These are phyloP conservation scores for Sebastes steindachneri DNA, from an alignment of 2,797 vertebrate species.

Conservation along the genomic window DNA sequence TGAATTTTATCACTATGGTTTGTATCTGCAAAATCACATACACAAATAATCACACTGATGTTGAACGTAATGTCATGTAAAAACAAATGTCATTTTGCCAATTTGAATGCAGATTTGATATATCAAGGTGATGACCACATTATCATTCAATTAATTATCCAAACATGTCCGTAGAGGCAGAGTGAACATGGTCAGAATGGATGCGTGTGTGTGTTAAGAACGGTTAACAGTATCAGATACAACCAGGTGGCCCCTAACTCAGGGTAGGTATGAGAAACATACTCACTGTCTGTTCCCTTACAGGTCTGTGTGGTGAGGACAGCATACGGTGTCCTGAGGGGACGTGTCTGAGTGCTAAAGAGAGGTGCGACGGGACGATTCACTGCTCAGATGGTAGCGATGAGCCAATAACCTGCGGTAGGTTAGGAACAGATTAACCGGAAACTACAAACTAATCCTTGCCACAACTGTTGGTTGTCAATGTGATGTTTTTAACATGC, in stretches of 20 bases:
- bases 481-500: too few relatives aligned
- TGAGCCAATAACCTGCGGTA: conserved; percentile 85
- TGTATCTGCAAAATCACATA: not conserved
- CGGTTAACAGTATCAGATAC: not conserved
- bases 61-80: too few relatives aligned
- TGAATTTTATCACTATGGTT: not conserved
- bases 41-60: too few relatives aligned
- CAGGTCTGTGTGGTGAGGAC: conserved; percentile 66
- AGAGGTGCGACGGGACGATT: conserved; percentile 83
- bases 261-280: not conserved
- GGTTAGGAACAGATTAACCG: rapidly evolving
- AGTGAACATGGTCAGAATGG: too few relatives aligned
- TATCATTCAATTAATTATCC: not conserved
- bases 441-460: not conserved
- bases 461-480: not conserved
- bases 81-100: too few relatives aligned
- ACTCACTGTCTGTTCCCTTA: not conserved
- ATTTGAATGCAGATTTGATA: too few relatives aligned
- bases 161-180: too few relatives aligned
- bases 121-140: not conserved
- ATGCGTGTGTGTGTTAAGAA: too few relatives aligned
- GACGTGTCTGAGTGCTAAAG: conserved; percentile 80
- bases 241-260: not conserved
- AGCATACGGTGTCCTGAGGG: conserved; percentile 82
- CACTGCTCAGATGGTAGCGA: conserved; percentile 89